These are phyloP conservation scores for Syngnathus acus DNA, from an alignment of 2,797 vertebrate genomes.

Conservation along the genomic window DNA sequence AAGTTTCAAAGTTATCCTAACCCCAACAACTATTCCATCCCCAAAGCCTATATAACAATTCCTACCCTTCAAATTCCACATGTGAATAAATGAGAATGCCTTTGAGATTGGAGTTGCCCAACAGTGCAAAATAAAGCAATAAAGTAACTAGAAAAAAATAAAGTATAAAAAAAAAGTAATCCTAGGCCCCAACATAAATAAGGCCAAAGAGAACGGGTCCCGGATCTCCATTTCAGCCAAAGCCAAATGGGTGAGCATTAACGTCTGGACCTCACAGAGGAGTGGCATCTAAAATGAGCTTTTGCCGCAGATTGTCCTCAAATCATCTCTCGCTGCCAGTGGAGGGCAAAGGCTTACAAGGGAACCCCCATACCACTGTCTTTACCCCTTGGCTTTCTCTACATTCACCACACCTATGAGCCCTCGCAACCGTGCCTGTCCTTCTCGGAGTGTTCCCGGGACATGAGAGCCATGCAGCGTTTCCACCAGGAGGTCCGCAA, in stretches of 20 bases:
- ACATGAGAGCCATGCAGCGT: slow-evolving; percentile 80
- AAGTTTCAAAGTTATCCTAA: not conserved
- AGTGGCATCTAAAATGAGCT: not conserved
- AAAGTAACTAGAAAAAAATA: no score
- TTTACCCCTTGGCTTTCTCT: slow-evolving; percentile 72
- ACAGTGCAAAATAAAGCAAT: no score
- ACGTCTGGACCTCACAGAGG: no score
- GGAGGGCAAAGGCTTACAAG: slow-evolving; percentile 68
- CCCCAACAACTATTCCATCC: not conserved
- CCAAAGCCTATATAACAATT: no score
- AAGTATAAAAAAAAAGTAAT: no score
- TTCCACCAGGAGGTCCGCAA: slow-evolving; percentile 76
- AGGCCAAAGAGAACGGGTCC: no score
- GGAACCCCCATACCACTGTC: slow-evolving; percentile 56
- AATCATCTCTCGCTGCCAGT: slow-evolving; percentile 82
- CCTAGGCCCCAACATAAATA: no score
- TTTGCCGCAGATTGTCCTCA: slow-evolving; percentile 76
- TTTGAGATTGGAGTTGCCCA: no score
- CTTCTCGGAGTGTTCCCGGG: slow-evolving; percentile 63
- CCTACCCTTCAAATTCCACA: no score
- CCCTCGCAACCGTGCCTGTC: slow-evolving; percentile 67
- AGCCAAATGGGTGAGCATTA: no score
- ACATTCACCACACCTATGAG: slow-evolving; percentile 79
- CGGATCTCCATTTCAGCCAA: no score
- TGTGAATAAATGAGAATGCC: no score